Conservation (phyloP, 2,797 vertebrate genomes). For the Microctenopoma lineatum region DNA sequence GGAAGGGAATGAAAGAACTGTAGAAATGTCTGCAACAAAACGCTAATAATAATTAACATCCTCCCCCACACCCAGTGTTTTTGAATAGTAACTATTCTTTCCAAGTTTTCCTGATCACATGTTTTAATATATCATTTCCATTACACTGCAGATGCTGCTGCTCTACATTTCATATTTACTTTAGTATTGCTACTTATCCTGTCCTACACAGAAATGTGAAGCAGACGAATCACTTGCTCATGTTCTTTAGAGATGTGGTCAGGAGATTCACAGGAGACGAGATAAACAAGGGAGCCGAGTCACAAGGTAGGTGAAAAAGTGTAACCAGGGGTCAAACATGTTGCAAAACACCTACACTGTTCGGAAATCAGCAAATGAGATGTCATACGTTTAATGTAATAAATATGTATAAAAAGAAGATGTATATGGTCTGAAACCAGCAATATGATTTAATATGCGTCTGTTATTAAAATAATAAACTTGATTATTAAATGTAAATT, state of each 20-base stretch:
- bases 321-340: not conserved
- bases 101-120: not conserved
- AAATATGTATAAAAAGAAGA: too few species aligned
- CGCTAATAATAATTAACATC: not conserved
- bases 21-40: not conserved
- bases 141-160: not conserved
- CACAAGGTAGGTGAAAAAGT: slow-evolving; percentile 18
- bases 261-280: not conserved
- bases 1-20: slow-evolving; percentile 2
- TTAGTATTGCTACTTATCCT: not conserved
- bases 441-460: too few species aligned
- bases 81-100: not conserved
- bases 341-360: not conserved
- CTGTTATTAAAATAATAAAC: too few species aligned
- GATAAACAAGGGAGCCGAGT: slow-evolving; percentile 19
- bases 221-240: slow-evolving; percentile 20
- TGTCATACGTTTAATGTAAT: too few species aligned
- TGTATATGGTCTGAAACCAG: too few species aligned
- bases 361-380: not conserved
- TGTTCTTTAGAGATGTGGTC: not conserved
- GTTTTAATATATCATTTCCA: not conserved
- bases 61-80: not conserved
- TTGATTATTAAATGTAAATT: too few species aligned
- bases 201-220: not conserved
- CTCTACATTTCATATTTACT: slow-evolving; percentile 36